Evolutionary conservation across 2,113 vertebrate species (phyloP), one percentile per base, ranked within the genome.

Genomic region (Spea multiplicata): DNA sequence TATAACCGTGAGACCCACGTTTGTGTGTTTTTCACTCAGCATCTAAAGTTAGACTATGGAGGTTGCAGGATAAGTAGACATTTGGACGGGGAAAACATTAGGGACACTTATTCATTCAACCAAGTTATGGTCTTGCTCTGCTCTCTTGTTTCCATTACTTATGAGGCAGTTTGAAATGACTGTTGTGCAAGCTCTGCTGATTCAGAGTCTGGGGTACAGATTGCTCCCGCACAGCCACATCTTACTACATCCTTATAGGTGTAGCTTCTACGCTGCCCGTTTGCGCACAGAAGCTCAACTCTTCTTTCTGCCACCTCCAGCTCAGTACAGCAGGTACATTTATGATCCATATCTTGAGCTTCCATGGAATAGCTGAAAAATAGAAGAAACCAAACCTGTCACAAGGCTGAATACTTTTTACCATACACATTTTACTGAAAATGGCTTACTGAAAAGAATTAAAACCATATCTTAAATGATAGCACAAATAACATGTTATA

Each of bases 261-360:
- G 49, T 59, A 45, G 4, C 1, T 44, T 9, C 5, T 66, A 8
- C 16, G 50, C 47, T 68, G 44, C 8, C 77, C 77, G 59, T 80
- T 67, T 62, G 70, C 44, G 14, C 77, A 80, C 6, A 67, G 4
- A 13, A 80, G n/a, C 13, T 73, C 44, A 6, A 73, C 64, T 10
- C 14, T 7, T 49, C 17, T 73, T 45, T 67, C 44, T 8, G 3
- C 71, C 7, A 67, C 64, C 44, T 80, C 71, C 13, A 67, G 71
- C 64, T 68, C 77, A 67, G 44, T 73, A 52, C 77, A 80, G 71
- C 77, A 80, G 7, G 64, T 48, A 49, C 77, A 80, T 8, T 46
- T 14, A 46, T 67, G 77, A 44, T 66, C 71, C 14, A 79, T 73
- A 8, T 13, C 70, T 44, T 79, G 76, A 55, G 76, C 64, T 66